Evolutionary conservation across 1,140 invertebrate species (phyloP), one percentile per base, ranked within the genome.

Genomic region (Globodera ellingtonae): DNA sequence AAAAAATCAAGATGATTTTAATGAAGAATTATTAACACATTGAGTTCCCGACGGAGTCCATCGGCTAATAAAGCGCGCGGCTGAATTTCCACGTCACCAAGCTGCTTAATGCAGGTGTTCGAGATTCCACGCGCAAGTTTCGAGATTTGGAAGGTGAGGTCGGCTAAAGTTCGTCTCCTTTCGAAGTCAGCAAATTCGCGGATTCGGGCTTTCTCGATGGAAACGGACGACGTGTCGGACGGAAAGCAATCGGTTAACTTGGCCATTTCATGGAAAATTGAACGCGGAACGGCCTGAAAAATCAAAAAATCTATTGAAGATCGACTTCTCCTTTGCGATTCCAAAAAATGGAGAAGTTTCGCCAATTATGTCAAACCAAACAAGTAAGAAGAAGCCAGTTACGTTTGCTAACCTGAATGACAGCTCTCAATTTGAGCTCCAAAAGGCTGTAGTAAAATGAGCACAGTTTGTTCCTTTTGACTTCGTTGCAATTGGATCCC

Each of bases 81-180:
- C 8, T 81, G 69, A 67, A 85, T 82, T 52, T 86, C 72, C 50
- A 85, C 76, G 65, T 72, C 75, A 8, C 84, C 84, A 3, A 85
- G 74, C 48, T 74, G 52, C 13, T 72, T 80, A 24, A 85, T 81
- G 21, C 81, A 78, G 66, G 85, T 85, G n/a, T 84, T 81, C 44
- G 84, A 87, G 59, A 85, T 85, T 35, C 84, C 84, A 52, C 83
- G 66, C 56, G 84, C 79, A n/a, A 85, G 75, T 59, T 85, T 87
- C 46, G 85, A 83, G 44, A 85, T 86, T 80, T 85, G 76, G 35
- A 46, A 82, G 18, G 85, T 85, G 62, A 86, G 82, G 70, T 84
- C 69, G 24, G 84, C 84, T 4, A 85, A 67, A 72, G 8, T 21
- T 7, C 82, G 71, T 21, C 84, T 44, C n/a, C 84, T 50, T 50